phyloP scores from a whole-genome alignment of 2,797 vertebrate species.

The Acomys russatus region DNA sequence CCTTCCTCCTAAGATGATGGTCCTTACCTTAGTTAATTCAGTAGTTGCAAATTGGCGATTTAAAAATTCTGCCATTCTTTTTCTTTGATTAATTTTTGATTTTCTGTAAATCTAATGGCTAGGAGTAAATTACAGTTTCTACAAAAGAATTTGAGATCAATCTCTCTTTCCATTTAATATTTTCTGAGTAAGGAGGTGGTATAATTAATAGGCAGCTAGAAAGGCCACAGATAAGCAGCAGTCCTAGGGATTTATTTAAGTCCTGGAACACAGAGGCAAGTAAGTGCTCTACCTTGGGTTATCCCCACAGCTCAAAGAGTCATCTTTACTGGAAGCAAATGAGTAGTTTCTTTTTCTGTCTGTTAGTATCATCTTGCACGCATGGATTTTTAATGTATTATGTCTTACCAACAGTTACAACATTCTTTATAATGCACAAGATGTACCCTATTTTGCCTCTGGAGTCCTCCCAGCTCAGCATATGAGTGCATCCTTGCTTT shows the following conservation, averaged over 20 bases:
- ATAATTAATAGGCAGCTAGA: neutral
- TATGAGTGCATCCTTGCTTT: constrained; percentile 30
- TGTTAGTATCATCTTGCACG: constrained; percentile 2
- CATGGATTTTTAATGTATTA: constrained; percentile 59
- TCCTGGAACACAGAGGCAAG: neutral
- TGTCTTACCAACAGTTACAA: constrained; percentile 33
- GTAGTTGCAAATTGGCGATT: constrained; percentile 62
- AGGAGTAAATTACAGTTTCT: constrained; percentile 63
- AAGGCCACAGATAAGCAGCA: neutral
- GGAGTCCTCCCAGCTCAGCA: constrained; percentile 32
- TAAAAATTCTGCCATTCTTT: constrained; percentile 53
- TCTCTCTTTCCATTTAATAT: constrained; percentile 55
- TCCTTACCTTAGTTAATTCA: constrained; percentile 30
- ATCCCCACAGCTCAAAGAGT: neutral
- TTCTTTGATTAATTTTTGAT: constrained; percentile 42
- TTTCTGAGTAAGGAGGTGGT: constrained; percentile 55
- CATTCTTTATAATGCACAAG: constrained; percentile 24
- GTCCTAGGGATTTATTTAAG: neutral
- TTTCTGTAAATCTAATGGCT: constrained; percentile 36
- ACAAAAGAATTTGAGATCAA: constrained; percentile 17
- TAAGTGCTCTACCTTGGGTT: neutral
- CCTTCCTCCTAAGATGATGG: neutral
- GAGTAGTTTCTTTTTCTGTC: constrained; percentile 51
- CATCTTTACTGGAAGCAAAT: constrained; percentile 25
- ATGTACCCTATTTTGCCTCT: constrained; percentile 46